Percentiles rank a stretch among this genome's conserved stretches.
Evolutionary conservation across 2,888 invertebrate species (phyloP).

Genomic region (Ischnura elegans): DNA sequence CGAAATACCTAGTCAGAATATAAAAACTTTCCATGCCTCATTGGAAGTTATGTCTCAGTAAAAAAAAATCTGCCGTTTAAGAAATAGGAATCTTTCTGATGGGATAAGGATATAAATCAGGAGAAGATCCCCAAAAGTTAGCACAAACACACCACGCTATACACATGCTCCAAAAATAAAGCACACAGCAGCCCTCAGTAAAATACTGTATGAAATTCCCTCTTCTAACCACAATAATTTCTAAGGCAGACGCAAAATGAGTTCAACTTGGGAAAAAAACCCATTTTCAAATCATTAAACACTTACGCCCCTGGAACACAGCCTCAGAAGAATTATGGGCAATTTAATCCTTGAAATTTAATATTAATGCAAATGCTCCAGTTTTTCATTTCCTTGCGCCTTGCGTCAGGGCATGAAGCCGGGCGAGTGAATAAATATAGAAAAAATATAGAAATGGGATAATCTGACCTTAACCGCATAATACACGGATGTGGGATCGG

Average conservation of each 20-base stretch:
- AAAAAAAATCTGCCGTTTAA: too few species aligned
- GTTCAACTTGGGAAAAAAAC: too few species aligned
- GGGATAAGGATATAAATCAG: too few species aligned
- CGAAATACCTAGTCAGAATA: too few species aligned
- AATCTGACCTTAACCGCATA: background rate
- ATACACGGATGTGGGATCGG: background rate
- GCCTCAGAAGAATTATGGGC: background rate
- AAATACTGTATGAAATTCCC: too few species aligned
- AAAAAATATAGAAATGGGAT: background rate
- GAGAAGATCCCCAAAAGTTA: too few species aligned
- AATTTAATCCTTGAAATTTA: background rate
- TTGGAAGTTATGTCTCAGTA: too few species aligned
- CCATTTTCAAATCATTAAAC: background rate
- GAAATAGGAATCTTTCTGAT: too few species aligned
- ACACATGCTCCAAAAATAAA: too few species aligned
- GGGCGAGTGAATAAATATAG: background rate
- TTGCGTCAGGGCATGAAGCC: background rate
- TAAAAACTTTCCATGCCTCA: too few species aligned
- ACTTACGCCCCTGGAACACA: background rate
- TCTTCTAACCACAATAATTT: background rate
- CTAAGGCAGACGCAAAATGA: background rate
- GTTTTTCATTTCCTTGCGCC: background rate
- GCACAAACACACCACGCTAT: too few species aligned
- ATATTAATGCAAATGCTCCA: background rate
- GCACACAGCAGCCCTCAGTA: too few species aligned